Evolutionary conservation across 2,797 vertebrate species (phyloP), one percentile per base, ranked within the genome.

Genomic region (Silurus aristotelis): DNA sequence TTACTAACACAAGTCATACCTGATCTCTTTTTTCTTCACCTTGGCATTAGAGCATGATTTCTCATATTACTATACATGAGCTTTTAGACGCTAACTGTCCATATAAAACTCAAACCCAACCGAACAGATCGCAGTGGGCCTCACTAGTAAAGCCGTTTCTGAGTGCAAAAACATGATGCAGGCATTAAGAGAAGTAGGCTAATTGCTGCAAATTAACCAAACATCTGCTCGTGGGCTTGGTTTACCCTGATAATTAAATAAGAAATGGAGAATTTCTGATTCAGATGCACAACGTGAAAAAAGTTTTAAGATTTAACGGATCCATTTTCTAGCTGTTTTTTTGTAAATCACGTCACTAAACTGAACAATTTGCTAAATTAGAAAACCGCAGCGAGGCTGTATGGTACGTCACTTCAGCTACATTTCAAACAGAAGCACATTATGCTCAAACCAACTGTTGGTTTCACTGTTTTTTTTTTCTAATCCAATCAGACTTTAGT

Each of bases 201-300:
- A 89, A 91, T 91, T 89, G 88, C 75, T 60, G 82, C 82, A 86
- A 88, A 90, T 91, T 91, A 89, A 84, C 83, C 58, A 63, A 89
- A 90, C 90, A 90, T 88, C 90, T 91, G 90, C 85, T 89, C 80
- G 48, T 61, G 71, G 85, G 85, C 84, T 87, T 77, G 83, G 80
- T 79, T 85, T 87, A 88, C 85, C 84, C 68, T 85, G 87, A 91
- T 85, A 90, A 88, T 89, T 89, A 88, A 89, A 88, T 87, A 86
- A 88, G 87, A 90, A 87, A 89, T 87, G 79, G 83, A 90, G 83
- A 10, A 85, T 85, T 85, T 81, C 56, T 81, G 83, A 78, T 48
- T 72, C 43, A 43, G 46, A 86, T 48, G 31, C 27, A 20, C 55
- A 60, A 63, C 1, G 7, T 64, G 60, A 83, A 48, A 6, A 7